Evolutionary conservation across 2,113 vertebrate species (phyloP).

Genomic region (Todiramphus saurophagus): DNA sequence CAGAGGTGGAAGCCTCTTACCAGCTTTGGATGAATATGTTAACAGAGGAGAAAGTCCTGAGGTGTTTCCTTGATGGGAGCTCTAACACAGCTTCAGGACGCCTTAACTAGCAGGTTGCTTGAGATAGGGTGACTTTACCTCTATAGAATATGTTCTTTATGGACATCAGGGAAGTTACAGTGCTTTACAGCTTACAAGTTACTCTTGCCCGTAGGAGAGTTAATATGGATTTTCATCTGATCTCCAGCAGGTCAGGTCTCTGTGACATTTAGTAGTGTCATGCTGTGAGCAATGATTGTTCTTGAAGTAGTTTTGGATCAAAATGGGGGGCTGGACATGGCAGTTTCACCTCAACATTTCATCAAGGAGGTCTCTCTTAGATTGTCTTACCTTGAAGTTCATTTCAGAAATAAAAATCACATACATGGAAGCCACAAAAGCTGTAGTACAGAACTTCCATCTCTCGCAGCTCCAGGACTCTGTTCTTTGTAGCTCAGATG

Average conservation of each 20-base stretch:
- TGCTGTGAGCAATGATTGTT: not conserved
- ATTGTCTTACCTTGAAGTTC: not conserved
- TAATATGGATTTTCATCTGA: not conserved
- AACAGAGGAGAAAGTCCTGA: not conserved
- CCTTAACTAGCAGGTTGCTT: not conserved
- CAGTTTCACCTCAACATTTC: not conserved
- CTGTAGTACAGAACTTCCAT: not conserved
- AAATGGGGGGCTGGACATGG: not conserved
- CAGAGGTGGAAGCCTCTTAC: not conserved
- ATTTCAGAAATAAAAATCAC: not conserved
- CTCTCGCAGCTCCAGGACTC: not conserved
- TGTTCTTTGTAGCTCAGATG: not conserved
- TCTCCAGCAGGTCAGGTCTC: not conserved
- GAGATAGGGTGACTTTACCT: not conserved
- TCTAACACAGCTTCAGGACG: not conserved
- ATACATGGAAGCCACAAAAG: not conserved
- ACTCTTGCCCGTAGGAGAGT: not conserved
- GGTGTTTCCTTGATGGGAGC: not conserved
- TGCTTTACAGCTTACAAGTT: not conserved
- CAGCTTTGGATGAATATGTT: not conserved
- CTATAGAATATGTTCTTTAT: not conserved
- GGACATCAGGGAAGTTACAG: not conserved
- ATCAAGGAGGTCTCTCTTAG: not conserved
- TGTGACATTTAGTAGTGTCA: not conserved
- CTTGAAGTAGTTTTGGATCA: not conserved